A percentile compares a stretch with the other conserved stretches of the same genome.
phyloP scores from a whole-genome alignment of 2,888 invertebrate species.

The Scaptomyza reducta region DNA sequence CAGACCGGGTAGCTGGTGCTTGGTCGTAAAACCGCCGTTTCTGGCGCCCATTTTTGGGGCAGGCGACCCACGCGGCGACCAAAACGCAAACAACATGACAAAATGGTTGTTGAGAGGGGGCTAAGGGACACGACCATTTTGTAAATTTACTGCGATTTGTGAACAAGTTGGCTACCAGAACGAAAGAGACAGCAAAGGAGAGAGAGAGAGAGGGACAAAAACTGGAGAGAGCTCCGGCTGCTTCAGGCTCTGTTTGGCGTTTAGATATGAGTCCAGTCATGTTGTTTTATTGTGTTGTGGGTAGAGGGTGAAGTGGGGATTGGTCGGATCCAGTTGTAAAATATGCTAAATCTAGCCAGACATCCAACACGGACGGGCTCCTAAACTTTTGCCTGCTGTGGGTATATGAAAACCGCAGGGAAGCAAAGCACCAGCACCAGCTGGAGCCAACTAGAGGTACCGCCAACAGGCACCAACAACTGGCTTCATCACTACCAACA shows the following conservation, averaged over 20 bases:
- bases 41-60: conserved; percentile 37
- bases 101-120: background rate
- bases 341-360: conserved; percentile 54
- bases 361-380: conserved; percentile 33
- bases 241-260: background rate
- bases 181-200: background rate
- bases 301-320: background rate
- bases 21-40: conserved; percentile 48
- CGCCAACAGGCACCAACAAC: conserved; percentile 35
- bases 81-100: conserved; percentile 29
- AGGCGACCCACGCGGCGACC: conserved; percentile 11
- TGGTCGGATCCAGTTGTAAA: conserved; percentile 9
- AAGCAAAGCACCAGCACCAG: conserved; percentile 12
- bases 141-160: conserved; percentile 43
- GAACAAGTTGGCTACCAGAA: conserved; percentile 24
- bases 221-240: background rate
- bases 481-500: conserved; percentile 18
- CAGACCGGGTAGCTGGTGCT: no score
- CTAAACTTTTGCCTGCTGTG: conserved; percentile 59
- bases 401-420: conserved; percentile 41
- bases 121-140: conserved; percentile 18
- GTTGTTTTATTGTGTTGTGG: background rate
- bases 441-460: background rate
- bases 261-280: background rate
- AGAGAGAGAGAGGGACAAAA: background rate